Percentiles rank a stretch among this genome's conserved stretches.
Evolutionary conservation across 2,113 vertebrate genomes (phyloP).

Genomic region (Nibea albiflora): DNA sequence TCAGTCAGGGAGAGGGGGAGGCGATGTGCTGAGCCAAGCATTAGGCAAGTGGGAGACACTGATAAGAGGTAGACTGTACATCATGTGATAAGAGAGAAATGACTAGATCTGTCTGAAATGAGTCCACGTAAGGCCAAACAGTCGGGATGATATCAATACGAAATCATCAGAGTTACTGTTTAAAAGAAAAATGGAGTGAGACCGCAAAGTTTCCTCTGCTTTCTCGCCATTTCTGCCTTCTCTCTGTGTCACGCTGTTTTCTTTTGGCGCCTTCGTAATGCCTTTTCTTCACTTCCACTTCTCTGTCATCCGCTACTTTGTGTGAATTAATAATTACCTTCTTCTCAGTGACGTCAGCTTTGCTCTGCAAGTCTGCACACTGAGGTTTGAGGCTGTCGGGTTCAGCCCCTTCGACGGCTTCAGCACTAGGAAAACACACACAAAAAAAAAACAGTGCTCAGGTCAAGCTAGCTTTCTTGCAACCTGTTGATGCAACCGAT

Average conservation of each 20-base stretch:
- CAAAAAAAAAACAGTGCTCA: slow-evolving; percentile 39
- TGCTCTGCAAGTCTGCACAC: slow-evolving; percentile 34
- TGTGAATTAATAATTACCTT: slow-evolving; percentile 81
- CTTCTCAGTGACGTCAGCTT: slow-evolving; percentile 81
- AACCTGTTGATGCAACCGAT: background rate
- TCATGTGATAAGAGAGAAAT: slow-evolving; percentile 59
- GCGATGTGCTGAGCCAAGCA: slow-evolving; percentile 49
- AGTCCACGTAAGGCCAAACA: slow-evolving; percentile 49
- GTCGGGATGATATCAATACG: slow-evolving; percentile 40
- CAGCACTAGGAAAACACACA: slow-evolving; percentile 68
- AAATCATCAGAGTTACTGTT: slow-evolving; percentile 23
- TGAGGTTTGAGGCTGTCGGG: slow-evolving; percentile 33
- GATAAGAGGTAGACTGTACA: slow-evolving; percentile 68
- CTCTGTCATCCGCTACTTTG: background rate
- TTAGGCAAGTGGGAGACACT: slow-evolving; percentile 48
- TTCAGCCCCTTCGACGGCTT: slow-evolving; percentile 40
- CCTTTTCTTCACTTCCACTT: background rate
- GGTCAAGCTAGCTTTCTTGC: background rate
- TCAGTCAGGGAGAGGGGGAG: slow-evolving; percentile 4
- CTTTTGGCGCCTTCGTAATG: background rate
- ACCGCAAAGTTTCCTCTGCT: background rate
- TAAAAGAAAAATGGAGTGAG: slow-evolving; percentile 9
- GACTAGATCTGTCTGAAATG: slow-evolving; percentile 29
- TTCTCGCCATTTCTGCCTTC: background rate
- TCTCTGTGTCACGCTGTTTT: background rate